These are phyloP conservation scores for Rhogogaster chlorosoma DNA, from an alignment of 2,888 invertebrate species.

Conservation along the genomic window DNA sequence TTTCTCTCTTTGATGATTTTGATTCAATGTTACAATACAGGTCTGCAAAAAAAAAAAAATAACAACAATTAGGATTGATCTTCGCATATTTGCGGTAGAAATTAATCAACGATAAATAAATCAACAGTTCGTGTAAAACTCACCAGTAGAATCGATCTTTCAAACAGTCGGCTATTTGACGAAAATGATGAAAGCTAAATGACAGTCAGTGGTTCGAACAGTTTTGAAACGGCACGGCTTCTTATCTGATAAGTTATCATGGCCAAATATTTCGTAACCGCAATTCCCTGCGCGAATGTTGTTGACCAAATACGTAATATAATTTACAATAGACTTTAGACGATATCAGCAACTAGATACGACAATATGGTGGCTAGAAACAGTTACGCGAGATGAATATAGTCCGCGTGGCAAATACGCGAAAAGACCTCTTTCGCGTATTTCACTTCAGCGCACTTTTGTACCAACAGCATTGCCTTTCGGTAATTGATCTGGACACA, in stretches of 20 bases:
- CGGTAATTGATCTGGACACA: too few species aligned
- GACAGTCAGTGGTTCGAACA: not conserved
- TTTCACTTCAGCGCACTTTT: too few species aligned
- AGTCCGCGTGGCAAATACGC: too few species aligned
- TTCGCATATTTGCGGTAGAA: not conserved
- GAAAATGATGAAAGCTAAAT: not conserved
- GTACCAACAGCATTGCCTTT: too few species aligned
- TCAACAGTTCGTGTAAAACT: not conserved
- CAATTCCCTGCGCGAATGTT: not conserved
- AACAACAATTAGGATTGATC: not conserved
- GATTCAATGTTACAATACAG: not conserved
- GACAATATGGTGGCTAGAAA: too few species aligned
- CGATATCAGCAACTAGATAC: too few species aligned
- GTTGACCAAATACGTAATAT: not conserved
- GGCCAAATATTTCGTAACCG: not conserved
- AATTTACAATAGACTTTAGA: too few species aligned
- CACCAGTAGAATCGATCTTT: not conserved
- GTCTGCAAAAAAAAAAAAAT: not conserved
- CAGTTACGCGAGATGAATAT: too few species aligned
- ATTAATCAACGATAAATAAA: not conserved
- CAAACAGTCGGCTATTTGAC: not conserved
- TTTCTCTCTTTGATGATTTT: not conserved
- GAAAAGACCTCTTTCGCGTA: too few species aligned
- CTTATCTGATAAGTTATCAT: constrained; percentile 36
- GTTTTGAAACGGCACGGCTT: not conserved